Evolutionary conservation across 2,888 invertebrate genomes (phyloP).

Genomic region (Cryptocephalus primarius): DNA sequence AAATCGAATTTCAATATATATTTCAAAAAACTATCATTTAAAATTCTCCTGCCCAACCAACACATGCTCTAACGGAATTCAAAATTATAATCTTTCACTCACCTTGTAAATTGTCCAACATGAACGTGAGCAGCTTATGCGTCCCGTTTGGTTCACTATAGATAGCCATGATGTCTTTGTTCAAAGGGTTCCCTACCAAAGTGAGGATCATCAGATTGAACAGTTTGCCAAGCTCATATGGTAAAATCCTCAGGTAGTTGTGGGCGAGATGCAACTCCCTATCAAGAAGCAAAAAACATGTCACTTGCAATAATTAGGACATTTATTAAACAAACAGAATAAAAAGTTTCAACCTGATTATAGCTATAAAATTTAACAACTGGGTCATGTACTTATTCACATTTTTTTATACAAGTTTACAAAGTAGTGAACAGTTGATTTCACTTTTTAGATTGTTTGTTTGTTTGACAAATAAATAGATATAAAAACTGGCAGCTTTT

Average conservation of each 20-base stretch:
- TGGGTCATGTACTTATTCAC: too few relatives aligned
- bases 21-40: too few relatives aligned
- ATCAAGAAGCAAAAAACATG: constrained; percentile 27
- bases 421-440: too few relatives aligned
- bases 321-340: too few relatives aligned
- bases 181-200: constrained; percentile 87
- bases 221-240: constrained; percentile 94
- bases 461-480: too few relatives aligned
- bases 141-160: constrained; percentile 93
- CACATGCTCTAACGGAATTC: background rate
- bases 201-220: constrained; percentile 92
- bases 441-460: too few relatives aligned
- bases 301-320: background rate
- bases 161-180: constrained; percentile 82
- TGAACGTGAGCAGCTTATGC: constrained; percentile 83
- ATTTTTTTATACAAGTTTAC: too few relatives aligned
- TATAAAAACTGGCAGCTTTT: too few relatives aligned
- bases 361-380: too few relatives aligned
- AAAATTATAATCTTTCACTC: constrained; percentile 26
- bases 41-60: background rate
- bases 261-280: constrained; percentile 91
- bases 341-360: too few relatives aligned
- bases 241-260: constrained; percentile 87
- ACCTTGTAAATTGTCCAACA: constrained; percentile 95
- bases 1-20: too few relatives aligned